Conservation (phyloP, 2,888 invertebrate genomes). For the Rhynchonema sp. region DNA sequence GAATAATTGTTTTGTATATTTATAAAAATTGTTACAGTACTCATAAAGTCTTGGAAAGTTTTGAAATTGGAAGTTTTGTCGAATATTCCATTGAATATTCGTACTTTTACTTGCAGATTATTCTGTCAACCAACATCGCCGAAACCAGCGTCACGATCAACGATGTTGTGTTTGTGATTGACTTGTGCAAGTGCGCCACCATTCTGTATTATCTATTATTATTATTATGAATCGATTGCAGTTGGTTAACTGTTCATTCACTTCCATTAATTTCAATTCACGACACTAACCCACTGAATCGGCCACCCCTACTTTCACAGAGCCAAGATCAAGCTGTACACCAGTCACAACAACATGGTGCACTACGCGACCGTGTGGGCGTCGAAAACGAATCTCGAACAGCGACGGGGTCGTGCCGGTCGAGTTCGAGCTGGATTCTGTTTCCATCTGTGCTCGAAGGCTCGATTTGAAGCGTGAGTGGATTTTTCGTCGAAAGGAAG, state of each 20-base stretch:
- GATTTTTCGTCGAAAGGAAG: too few species aligned
- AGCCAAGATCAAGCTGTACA: constrained; percentile 88
- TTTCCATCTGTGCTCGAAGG: constrained; percentile 60
- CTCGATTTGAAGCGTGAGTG: constrained; percentile 30
- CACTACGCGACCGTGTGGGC: constrained; percentile 86
- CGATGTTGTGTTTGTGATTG: constrained; percentile 91
- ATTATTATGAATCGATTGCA: too few species aligned
- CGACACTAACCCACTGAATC: too few species aligned
- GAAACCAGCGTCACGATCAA: constrained; percentile 96
- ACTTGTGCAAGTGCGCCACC: constrained; percentile 66
- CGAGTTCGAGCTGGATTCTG: constrained; percentile 79
- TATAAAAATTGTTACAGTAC: too few species aligned
- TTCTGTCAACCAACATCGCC: constrained; percentile 89
- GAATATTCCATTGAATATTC: too few species aligned
- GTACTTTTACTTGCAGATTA: constrained; percentile 43
- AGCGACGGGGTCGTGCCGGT: constrained; percentile 82
- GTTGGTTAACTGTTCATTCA: too few species aligned
- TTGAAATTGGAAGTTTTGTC: too few species aligned
- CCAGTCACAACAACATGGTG: constrained; percentile 94
- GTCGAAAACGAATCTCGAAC: constrained; percentile 71
- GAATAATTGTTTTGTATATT: too few species aligned
- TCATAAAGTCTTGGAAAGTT: too few species aligned
- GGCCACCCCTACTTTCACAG: too few species aligned
- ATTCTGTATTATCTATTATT: too few species aligned
- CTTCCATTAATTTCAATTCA: too few species aligned